These are phyloP conservation scores for Macaca mulatta DNA, from an alignment of 2,113 vertebrate genomes.

Conservation along the genomic window DNA sequence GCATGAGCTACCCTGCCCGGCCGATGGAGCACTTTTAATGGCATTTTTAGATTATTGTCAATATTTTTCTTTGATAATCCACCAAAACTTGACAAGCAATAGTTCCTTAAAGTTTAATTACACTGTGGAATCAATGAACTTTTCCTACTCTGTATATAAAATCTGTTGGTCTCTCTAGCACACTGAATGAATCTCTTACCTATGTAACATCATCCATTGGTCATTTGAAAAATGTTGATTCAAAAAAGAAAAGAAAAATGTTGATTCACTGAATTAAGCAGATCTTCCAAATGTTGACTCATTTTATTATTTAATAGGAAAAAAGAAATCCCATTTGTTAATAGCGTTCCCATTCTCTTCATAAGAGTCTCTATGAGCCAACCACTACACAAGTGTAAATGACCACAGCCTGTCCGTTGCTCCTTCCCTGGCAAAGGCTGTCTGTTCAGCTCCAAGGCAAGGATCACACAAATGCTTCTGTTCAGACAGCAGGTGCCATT, in stretches of 20 bases:
- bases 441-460: background rate
- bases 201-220: background rate
- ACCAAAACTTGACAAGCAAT: background rate
- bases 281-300: background rate
- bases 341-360: background rate
- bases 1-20: fast-evolving
- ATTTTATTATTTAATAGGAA: background rate
- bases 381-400: background rate
- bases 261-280: background rate
- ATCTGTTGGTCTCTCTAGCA: background rate
- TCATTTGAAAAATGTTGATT: background rate
- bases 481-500: background rate
- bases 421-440: background rate
- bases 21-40: background rate
- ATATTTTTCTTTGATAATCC: background rate
- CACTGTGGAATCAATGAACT: background rate
- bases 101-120: background rate
- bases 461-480: background rate
- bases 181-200: background rate
- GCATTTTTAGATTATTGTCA: background rate
- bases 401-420: background rate
- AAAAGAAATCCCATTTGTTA: background rate
- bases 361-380: background rate
- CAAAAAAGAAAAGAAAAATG: background rate
- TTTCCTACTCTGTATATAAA: background rate